Conservation (phyloP, 2,113 vertebrate genomes). For the Dicaeum eximium region DNA sequence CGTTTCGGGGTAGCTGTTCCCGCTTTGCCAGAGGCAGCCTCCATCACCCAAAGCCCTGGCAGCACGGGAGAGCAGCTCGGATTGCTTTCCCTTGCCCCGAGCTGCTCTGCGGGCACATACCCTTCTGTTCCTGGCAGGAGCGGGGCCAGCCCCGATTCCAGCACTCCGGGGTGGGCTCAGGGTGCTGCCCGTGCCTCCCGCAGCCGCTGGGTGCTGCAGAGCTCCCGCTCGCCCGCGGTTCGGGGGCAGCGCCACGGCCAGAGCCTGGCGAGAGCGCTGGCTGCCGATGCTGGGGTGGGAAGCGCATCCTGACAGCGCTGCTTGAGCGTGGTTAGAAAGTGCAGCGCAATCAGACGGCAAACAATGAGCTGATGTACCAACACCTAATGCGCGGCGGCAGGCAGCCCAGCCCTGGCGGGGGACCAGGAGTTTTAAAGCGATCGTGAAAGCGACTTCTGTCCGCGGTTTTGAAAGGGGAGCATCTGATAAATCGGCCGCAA, state of each 20-base stretch:
- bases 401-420: background rate
- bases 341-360: background rate
- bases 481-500: background rate
- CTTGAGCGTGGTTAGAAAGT: background rate
- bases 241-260: fast-evolving
- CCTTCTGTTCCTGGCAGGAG: background rate
- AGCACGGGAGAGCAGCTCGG: background rate
- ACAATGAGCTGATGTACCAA: background rate
- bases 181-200: background rate
- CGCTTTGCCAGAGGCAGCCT: background rate
- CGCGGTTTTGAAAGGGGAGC: background rate
- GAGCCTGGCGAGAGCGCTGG: background rate
- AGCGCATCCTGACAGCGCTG: background rate
- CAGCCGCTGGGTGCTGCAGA: fast-evolving
- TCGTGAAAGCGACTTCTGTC: background rate
- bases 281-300: background rate
- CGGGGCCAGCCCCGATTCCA: fast-evolving
- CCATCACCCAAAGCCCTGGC: background rate
- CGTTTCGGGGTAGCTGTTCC: background rate
- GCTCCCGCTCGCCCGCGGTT: background rate
- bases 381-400: background rate
- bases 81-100: background rate
- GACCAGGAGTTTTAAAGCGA: background rate
- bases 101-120: background rate
- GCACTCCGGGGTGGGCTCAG: fast-evolving